Percentiles rank a stretch among this genome's conserved stretches.
phyloP scores from a whole-genome alignment of 2,888 invertebrate species.

The Norana najaformis region DNA sequence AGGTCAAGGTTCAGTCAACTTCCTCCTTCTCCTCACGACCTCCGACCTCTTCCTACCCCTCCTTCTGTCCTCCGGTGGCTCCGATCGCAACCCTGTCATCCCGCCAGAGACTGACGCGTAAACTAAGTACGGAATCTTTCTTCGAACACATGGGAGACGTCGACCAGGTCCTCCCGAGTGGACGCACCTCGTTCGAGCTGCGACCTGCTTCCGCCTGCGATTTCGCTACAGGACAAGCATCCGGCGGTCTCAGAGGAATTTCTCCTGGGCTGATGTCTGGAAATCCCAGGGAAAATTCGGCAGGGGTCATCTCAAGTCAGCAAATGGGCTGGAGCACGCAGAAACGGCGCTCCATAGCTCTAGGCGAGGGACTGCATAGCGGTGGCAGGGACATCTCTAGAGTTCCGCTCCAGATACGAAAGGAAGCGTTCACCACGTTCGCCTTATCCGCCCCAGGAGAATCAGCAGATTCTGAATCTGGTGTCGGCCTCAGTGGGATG shows the following conservation, averaged over 20 bases:
- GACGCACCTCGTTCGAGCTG: not conserved
- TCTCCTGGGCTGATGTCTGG: too few species aligned
- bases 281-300: too few species aligned
- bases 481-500: slow-evolving; percentile 50
- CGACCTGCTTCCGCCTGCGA: not conserved
- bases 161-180: too few species aligned
- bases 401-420: slow-evolving; percentile 58
- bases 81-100: not conserved
- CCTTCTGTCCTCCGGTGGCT: not conserved
- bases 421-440: slow-evolving; percentile 59
- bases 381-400: slow-evolving; percentile 54
- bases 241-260: too few species aligned
- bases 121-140: slow-evolving; percentile 53
- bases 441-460: slow-evolving; percentile 42
- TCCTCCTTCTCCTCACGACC: not conserved
- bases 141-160: slow-evolving; percentile 50
- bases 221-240: not conserved
- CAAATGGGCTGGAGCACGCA: not conserved
- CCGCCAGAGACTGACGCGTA: slow-evolving; percentile 44
- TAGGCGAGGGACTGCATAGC: slow-evolving; percentile 19
- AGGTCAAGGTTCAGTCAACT: not conserved
- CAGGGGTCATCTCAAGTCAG: not conserved
- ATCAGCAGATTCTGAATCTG: not conserved
- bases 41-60: not conserved
- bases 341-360: not conserved